A percentile compares a stretch with the other conserved stretches of the same genome.
phyloP scores from a whole-genome alignment of 1,140 invertebrate species.

The Plutomurus gul region DNA sequence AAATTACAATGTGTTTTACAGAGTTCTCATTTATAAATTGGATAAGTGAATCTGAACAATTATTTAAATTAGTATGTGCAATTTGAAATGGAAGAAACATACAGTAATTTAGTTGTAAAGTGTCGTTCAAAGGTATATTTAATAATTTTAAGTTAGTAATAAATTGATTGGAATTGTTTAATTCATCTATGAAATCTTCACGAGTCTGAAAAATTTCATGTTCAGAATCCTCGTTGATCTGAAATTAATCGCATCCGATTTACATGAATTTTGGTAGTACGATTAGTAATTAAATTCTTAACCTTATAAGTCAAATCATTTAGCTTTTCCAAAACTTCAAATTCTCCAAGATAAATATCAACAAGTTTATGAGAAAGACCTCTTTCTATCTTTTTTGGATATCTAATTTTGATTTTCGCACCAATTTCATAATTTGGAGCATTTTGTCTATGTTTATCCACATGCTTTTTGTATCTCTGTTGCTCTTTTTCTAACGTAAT shows the following conservation, averaged over 20 bases:
- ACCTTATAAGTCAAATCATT: neutral
- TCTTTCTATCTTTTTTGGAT: neutral
- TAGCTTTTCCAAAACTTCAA: neutral
- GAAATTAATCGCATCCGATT: neutral
- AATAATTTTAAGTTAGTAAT: neutral
- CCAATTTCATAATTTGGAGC: neutral
- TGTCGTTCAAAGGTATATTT: no score
- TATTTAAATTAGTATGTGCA: neutral
- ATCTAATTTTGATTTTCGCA: neutral
- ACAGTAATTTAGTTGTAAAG: no score
- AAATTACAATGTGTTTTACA: no score
- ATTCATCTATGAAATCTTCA: neutral
- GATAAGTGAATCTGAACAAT: no score
- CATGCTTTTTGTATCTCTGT: neutral
- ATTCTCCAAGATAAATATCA: neutral
- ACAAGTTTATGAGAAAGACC: neutral
- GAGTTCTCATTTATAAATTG: no score
- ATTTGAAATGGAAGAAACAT: neutral
- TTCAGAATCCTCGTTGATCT: neutral
- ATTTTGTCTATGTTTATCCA: neutral
- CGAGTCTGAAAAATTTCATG: neutral
- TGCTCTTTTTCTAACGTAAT: neutral
- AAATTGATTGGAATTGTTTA: neutral
- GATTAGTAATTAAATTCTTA: neutral
- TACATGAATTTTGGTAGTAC: neutral